Base-by-base conservation (phyloP, 2,888 invertebrate species). In the Eupelmus urozonus region DNA sequence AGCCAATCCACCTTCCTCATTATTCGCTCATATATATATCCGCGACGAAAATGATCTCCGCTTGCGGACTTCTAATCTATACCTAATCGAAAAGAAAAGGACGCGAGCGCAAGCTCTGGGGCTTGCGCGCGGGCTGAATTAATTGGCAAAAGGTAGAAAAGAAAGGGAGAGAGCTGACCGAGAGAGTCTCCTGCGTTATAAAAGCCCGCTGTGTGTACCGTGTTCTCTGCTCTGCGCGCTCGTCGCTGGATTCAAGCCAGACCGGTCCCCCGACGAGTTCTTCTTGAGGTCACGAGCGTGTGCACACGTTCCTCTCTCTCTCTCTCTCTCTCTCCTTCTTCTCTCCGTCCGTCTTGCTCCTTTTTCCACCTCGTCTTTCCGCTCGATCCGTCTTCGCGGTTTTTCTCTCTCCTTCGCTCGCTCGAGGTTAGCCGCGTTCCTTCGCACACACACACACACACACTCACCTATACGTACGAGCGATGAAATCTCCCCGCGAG, bases 261-360 rank as follows among this genome's bases (percentile, higher is more conserved):
- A 81, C 81, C 81, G 81, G 81, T 81, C 81, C 62, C 73, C 57
- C 80, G 74, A 76, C 81, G 60, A 78, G 81, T 81, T 80, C 80
- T 81, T 81, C 81, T 81, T 81, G 81, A 80, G 81, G 81, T 81
- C 81, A 81, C 81, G 80, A 80, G 80, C 81, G 78, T 78, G 75
- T 77, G 66, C 70, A 71, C 76, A 53, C 77, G 55, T 51, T 20
- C 73, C 62, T 57, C 71, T 80, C 45, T 76, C 75, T 76, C 70
- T 65, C 79, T 59, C 55, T 29, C 55, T 77, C 71, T 62, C 70
- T 53, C 71, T 57, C 27, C 65, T 57, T 63, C 62, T 73, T 55
- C 51, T 27, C 13, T 40, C 27, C 27, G 5, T n/a, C 29, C 20
- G 27, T 67, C 18, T 27, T 65, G 11, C 51, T 74, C 76, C 79